These are phyloP conservation scores for Zaprionus capensis DNA, from an alignment of 1,140 invertebrate species.

Conservation along the genomic window DNA sequence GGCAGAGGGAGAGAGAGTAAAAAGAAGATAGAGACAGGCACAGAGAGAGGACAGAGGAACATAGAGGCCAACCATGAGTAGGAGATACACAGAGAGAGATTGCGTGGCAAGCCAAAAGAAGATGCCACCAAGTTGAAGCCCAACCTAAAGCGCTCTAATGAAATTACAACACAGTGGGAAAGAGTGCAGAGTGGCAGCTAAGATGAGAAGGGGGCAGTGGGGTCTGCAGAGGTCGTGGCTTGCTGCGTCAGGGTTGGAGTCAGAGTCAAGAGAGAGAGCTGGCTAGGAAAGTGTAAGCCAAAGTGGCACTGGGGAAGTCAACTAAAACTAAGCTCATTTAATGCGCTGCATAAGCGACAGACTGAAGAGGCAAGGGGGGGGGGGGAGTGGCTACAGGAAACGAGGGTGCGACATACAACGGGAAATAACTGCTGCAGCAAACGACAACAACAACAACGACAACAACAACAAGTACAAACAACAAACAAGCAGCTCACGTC, in stretches of 20 bases:
- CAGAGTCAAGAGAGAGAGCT: conserved; percentile 23
- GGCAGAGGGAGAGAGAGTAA: neutral
- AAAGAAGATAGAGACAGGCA: neutral
- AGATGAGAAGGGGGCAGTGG: neutral
- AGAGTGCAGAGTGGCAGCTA: neutral
- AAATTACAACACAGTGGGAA: conserved; percentile 58
- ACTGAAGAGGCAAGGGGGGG: conserved; percentile 6
- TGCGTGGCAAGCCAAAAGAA: conserved; percentile 26
- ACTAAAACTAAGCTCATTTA: conserved; percentile 81
- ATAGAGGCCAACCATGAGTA: neutral
- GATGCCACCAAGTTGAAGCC: conserved; percentile 51
- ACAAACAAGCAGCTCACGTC: conserved; percentile 50
- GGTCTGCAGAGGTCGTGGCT: conserved; percentile 4
- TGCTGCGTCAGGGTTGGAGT: neutral
- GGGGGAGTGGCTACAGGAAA: conserved; percentile 4
- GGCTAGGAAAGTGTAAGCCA: conserved; percentile 64
- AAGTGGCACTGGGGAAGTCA: conserved; percentile 77
- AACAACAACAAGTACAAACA: conserved; percentile 35
- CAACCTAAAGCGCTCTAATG: conserved; percentile 62
- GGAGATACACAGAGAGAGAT: neutral
- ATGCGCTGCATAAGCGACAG: conserved; percentile 75
- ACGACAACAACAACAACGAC: conserved; percentile 33
- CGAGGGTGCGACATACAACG: conserved; percentile 44
- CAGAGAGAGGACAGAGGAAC: neutral
- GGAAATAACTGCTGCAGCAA: conserved; percentile 52